Evolutionary conservation across 2,888 invertebrate genomes (phyloP).

Genomic region (Litoditis marina): DNA sequence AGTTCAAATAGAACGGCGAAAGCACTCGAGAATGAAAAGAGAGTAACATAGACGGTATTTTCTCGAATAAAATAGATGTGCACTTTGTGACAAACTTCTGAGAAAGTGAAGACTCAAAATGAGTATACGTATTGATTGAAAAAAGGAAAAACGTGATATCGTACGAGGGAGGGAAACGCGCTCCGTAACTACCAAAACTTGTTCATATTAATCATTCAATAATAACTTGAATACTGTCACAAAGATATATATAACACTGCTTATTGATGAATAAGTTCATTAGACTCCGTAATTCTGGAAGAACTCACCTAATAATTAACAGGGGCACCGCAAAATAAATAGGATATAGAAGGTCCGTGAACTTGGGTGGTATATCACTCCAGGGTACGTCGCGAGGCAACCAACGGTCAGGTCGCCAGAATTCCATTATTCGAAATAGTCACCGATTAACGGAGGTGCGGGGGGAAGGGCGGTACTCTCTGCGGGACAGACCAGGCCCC

Average conservation of each 20-base stretch:
- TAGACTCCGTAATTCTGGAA: not conserved
- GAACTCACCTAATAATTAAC: conserved; percentile 34
- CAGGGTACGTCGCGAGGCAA: conserved; percentile 50
- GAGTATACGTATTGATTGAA: conserved; percentile 9
- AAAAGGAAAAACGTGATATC: not conserved
- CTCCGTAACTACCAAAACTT: not conserved
- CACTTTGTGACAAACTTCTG: too few relatives aligned
- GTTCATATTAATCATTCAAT: not conserved
- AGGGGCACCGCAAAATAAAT: conserved; percentile 49
- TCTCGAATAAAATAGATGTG: too few relatives aligned
- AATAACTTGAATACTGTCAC: not conserved
- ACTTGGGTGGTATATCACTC: conserved; percentile 44
- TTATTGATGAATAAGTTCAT: not conserved
- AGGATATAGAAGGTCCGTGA: conserved; percentile 46
- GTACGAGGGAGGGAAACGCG: not conserved
- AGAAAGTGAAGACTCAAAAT: too few relatives aligned
- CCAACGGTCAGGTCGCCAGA: conserved; percentile 40
- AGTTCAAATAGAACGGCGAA: too few relatives aligned
- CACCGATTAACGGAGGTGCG: too few relatives aligned
- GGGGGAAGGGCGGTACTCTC: too few relatives aligned
- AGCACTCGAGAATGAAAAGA: too few relatives aligned
- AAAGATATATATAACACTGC: too few relatives aligned
- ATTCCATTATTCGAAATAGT: conserved; percentile 22
- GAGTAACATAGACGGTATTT: too few relatives aligned
- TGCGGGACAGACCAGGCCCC: too few relatives aligned